Evolutionary conservation across 2,888 invertebrate genomes (phyloP), one percentile per base, ranked within the genome.

Genomic region (Macrosiphum euphorbiae): DNA sequence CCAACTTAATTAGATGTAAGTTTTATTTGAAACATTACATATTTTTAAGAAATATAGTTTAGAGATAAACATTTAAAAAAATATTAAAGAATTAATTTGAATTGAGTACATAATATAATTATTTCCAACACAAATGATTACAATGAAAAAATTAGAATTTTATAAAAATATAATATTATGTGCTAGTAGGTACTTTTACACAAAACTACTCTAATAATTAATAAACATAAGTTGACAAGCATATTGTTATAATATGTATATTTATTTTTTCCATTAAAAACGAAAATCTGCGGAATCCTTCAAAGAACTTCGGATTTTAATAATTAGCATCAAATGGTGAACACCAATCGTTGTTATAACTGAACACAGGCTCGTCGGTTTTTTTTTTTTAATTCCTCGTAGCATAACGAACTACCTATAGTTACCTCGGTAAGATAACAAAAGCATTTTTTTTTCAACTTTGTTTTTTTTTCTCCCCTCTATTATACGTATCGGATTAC

Each of bases 401-500:
- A 35, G 7, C 35, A 35, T 90, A 47, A 67, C 61, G 67, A 90
- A 90, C 90, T 78, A 78, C 67, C 24, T 67, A 47, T 47, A 90
- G 67, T 90, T 50, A 78, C 44, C 35, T 67, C 47, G 5, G n/a
- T 13, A 47, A 50, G n/a, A 50, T 67, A 78, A 90, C 67, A 91
- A 91, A 91, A 85, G 58, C 91, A 44, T 85, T 84, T 90, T 91
- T 78, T 90, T 55, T 55, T 20, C 41, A 85, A 28, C 35, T 41
- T 89, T 52, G 47, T 55, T 78, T 89, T 84, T 35, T 52, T 28
- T 11, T 35, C 44, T 55, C 91, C 85, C 55, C 87, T 87, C n/a
- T 86, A 26, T 61, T 89, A 47, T 90, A n/a, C 92, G 50, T 92
- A 92, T 92, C 92, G 92, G 61, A 92, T 92, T 92, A 92, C 92